Evolutionary conservation across 2,797 vertebrate genomes (phyloP).

Genomic region (Hemitrygon akajei): DNA sequence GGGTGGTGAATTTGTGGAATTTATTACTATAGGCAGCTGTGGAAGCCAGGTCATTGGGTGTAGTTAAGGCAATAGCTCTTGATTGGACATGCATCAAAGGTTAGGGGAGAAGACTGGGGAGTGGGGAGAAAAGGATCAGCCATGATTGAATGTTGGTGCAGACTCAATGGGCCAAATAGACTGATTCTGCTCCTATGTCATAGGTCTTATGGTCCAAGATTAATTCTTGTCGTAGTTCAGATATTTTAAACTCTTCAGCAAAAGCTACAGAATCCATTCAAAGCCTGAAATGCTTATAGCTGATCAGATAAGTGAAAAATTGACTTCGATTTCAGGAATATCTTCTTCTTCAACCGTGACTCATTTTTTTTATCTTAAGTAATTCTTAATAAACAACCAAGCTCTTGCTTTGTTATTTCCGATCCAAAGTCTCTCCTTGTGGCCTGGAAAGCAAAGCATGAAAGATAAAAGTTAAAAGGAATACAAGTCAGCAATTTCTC

Average conservation of each 20-base stretch:
- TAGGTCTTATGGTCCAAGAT: too few relatives aligned
- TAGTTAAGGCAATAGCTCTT: too few relatives aligned
- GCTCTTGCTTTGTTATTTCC: not conserved
- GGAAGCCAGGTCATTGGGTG: too few relatives aligned
- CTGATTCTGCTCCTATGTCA: too few relatives aligned
- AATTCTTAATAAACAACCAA: not conserved
- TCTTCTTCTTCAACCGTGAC: not conserved
- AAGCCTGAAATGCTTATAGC: not conserved
- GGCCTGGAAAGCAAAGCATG: not conserved
- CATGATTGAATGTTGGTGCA: too few relatives aligned
- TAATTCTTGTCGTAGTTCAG: not conserved
- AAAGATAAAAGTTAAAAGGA: slow-evolving; percentile 6
- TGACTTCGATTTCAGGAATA: not conserved
- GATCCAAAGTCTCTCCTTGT: not conserved
- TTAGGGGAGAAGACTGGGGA: too few relatives aligned
- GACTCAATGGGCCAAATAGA: too few relatives aligned
- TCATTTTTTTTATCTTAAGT: not conserved
- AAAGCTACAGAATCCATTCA: not conserved
- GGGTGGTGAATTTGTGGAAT: too few relatives aligned
- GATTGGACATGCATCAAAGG: too few relatives aligned
- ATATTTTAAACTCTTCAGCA: not conserved
- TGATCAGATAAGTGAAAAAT: not conserved
- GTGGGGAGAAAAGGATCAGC: too few relatives aligned
- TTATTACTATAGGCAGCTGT: too few relatives aligned
- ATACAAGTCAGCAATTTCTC: not conserved